These are phyloP conservation scores for Prorops nasuta DNA, from an alignment of 1,140 invertebrate species.

Conservation along the genomic window DNA sequence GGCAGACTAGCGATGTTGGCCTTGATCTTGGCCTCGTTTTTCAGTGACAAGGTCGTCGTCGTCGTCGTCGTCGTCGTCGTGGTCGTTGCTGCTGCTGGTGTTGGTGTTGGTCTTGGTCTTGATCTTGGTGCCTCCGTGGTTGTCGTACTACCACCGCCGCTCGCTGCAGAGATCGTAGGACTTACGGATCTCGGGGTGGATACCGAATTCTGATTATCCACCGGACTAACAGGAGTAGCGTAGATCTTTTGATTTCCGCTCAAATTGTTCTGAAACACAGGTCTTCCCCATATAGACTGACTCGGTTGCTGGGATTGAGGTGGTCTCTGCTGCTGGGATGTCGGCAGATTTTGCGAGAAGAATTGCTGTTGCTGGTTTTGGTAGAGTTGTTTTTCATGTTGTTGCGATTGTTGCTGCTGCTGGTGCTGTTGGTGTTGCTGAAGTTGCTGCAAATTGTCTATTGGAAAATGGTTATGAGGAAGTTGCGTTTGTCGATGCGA, in stretches of 20 bases:
- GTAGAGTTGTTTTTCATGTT: slow-evolving; percentile 42
- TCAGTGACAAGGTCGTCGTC: slow-evolving; percentile 34
- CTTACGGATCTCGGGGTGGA: slow-evolving; percentile 46
- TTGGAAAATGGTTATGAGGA: slow-evolving; percentile 42
- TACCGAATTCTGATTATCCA: slow-evolving; percentile 43
- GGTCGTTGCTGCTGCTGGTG: slow-evolving; percentile 24
- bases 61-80: slow-evolving; percentile 30
- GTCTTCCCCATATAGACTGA: too few relatives aligned
- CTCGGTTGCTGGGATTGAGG: slow-evolving; percentile 33
- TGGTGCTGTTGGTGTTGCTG: slow-evolving; percentile 20
- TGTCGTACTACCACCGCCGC: too few relatives aligned
- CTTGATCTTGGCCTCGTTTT: slow-evolving; percentile 59
- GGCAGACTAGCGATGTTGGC: slow-evolving; percentile 65
- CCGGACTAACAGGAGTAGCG: slow-evolving; percentile 32
- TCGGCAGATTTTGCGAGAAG: slow-evolving; percentile 44
- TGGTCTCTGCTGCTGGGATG: slow-evolving; percentile 21
- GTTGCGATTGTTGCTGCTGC: slow-evolving; percentile 39
- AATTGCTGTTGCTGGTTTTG: slow-evolving; percentile 49
- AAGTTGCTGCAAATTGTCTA: slow-evolving; percentile 29
- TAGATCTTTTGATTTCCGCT: slow-evolving; percentile 29
- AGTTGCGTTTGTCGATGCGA: slow-evolving; percentile 35
- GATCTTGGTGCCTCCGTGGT: slow-evolving; percentile 20
- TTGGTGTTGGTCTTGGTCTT: slow-evolving; percentile 20
- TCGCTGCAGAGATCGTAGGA: too few relatives aligned
- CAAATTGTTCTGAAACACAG: slow-evolving; percentile 35